Evolutionary conservation across 2,888 invertebrate species (phyloP).

Genomic region (Callimorpha dominula): DNA sequence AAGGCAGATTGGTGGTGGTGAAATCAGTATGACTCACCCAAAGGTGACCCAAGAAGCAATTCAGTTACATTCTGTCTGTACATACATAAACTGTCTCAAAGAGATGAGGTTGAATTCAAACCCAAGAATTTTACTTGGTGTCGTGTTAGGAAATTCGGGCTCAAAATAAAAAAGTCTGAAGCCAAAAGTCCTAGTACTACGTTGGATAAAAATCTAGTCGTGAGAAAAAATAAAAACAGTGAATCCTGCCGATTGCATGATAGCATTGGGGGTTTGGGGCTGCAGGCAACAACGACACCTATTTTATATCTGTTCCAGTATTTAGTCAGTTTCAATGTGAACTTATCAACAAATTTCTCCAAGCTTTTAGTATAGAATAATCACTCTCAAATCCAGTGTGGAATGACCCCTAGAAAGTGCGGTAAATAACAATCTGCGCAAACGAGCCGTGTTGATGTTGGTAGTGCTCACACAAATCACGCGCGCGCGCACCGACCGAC

Average conservation of each 20-base stretch:
- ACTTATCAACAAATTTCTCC: background rate
- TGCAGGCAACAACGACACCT: background rate
- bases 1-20: background rate
- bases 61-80: no score
- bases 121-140: no score
- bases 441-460: slow-evolving; percentile 68
- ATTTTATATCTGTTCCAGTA: background rate
- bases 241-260: no score
- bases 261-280: no score
- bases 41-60: no score
- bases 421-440: slow-evolving; percentile 73
- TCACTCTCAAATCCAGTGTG: slow-evolving; percentile 28
- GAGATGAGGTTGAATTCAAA: no score
- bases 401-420: slow-evolving; percentile 28
- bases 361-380: background rate
- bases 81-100: no score
- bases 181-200: no score
- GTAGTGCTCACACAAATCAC: slow-evolving; percentile 59
- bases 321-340: background rate
- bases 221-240: no score
- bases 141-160: no score
- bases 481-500: slow-evolving; percentile 34
- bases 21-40: background rate
- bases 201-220: no score
- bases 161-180: no score